These are phyloP conservation scores for Podiceps cristatus DNA, from an alignment of 2,113 vertebrate species.

Conservation along the genomic window DNA sequence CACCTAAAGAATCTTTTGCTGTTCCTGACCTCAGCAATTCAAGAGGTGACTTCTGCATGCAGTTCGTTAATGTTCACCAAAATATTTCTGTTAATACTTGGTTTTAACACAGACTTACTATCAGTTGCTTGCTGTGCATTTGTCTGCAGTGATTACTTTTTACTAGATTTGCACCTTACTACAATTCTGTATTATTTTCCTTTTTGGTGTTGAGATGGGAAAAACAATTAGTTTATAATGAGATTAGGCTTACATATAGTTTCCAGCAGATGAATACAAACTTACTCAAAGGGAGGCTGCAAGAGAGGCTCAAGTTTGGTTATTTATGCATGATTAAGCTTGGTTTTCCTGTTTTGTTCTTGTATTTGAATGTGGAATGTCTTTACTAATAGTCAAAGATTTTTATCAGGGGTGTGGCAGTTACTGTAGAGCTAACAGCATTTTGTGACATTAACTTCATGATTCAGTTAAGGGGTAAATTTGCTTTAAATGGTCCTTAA, in stretches of 20 bases:
- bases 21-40: constrained; percentile 98
- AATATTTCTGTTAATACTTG: constrained; percentile 26
- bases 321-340: constrained; percentile 61
- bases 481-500: background rate
- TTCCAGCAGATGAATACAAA: background rate
- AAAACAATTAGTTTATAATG: background rate
- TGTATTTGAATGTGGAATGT: constrained; percentile 48
- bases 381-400: constrained; percentile 31
- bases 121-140: constrained; percentile 31
- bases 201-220: background rate
- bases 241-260: background rate
- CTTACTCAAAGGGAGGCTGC: background rate
- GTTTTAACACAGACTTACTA: constrained; percentile 26
- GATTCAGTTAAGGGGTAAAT: background rate
- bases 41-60: constrained; percentile 96
- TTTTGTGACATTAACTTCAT: background rate
- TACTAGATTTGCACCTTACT: background rate
- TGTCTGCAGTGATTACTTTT: constrained; percentile 18
- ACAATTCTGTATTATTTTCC: background rate
- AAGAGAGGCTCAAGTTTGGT: background rate
- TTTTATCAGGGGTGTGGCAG: background rate
- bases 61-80: constrained; percentile 72
- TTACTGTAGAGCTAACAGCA: background rate
- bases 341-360: constrained; percentile 7
- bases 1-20: constrained; percentile 95